These are phyloP conservation scores for Aurelia aurita DNA, from an alignment of 30 jellyfish, hydroid and myxozoan species.

Conservation along the genomic window DNA sequence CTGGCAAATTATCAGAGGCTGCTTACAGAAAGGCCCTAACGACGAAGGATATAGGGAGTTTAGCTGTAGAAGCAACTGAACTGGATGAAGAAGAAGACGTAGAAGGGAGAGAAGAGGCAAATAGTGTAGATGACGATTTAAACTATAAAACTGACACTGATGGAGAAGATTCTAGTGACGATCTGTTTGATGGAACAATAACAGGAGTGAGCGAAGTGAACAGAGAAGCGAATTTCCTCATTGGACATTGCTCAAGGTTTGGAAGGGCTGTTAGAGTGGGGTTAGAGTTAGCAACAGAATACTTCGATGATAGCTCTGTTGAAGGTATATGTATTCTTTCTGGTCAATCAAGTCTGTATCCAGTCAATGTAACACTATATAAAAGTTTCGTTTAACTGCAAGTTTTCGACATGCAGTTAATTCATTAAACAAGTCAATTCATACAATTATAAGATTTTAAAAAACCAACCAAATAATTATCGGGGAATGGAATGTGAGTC, in stretches of 20 bases:
- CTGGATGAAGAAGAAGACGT: neutral
- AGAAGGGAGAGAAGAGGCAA: neutral
- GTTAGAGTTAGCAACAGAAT: conserved; percentile 13
- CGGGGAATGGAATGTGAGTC: no score
- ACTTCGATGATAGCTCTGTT: conserved; percentile 16
- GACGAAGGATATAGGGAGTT: conserved; percentile 3
- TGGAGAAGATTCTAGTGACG: conserved; percentile 2
- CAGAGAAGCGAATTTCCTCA: conserved; percentile 1
- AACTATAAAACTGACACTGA: neutral
- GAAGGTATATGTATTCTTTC: conserved; percentile 17
- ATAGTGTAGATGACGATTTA: neutral
- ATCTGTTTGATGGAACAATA: neutral
- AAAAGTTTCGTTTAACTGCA: conserved; percentile 12
- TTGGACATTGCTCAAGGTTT: conserved; percentile 16
- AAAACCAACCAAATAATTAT: no score
- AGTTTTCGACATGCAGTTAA: neutral
- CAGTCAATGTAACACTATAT: conserved; percentile 22
- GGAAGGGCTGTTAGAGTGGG: conserved; percentile 6
- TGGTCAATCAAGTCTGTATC: conserved; percentile 28
- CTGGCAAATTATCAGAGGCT: neutral
- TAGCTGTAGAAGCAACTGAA: neutral
- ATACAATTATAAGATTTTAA: neutral
- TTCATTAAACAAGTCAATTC: neutral
- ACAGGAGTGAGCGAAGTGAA: neutral
- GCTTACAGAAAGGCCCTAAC: neutral